A percentile compares a stretch with the other conserved stretches of the same genome.
Evolutionary conservation across 2,797 vertebrate genomes (phyloP).

Genomic region (Melanotaenia boesemani): DNA sequence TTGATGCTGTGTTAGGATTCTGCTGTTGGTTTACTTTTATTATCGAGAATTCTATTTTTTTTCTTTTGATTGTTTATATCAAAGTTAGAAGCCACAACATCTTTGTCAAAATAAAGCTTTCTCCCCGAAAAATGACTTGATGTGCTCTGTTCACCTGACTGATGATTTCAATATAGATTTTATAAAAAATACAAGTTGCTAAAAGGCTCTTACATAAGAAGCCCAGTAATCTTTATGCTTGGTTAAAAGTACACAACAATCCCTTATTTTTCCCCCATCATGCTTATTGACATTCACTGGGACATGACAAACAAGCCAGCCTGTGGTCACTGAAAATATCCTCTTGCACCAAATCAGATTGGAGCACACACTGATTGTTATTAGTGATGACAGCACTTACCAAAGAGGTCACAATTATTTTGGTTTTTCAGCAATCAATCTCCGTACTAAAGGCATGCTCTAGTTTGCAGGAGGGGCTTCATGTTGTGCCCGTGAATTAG

Average conservation of each 20-base stretch:
- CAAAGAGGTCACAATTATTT: conserved; percentile 37
- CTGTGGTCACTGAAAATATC: conserved; percentile 33
- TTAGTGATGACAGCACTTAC: conserved; percentile 18
- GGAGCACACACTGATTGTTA: background rate
- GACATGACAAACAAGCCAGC: conserved; percentile 25
- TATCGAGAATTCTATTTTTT: too few species aligned
- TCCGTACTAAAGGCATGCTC: conserved; percentile 21
- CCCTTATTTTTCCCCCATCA: conserved; percentile 28
- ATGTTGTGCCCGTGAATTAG: conserved; percentile 52
- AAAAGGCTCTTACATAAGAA: conserved; percentile 35
- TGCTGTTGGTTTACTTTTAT: too few species aligned
- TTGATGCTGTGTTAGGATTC: too few species aligned
- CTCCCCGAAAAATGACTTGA: background rate
- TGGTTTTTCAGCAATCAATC: conserved; percentile 37
- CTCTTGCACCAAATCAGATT: conserved; percentile 3
- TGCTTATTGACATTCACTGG: conserved; percentile 57
- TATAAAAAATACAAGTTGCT: conserved; percentile 31
- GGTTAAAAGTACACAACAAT: conserved; percentile 47
- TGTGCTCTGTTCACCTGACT: conserved; percentile 44
- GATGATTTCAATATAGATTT: conserved; percentile 52
- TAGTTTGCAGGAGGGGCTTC: conserved; percentile 27
- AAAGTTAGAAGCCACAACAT: too few species aligned
- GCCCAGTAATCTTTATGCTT: conserved; percentile 44
- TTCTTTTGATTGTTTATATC: too few species aligned
- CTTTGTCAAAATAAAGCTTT: conserved; percentile 14